A percentile compares a stretch with the other conserved stretches of the same genome.
Evolutionary conservation across 2,888 invertebrate genomes (phyloP).

Genomic region (Ypsolopha scabrella): DNA sequence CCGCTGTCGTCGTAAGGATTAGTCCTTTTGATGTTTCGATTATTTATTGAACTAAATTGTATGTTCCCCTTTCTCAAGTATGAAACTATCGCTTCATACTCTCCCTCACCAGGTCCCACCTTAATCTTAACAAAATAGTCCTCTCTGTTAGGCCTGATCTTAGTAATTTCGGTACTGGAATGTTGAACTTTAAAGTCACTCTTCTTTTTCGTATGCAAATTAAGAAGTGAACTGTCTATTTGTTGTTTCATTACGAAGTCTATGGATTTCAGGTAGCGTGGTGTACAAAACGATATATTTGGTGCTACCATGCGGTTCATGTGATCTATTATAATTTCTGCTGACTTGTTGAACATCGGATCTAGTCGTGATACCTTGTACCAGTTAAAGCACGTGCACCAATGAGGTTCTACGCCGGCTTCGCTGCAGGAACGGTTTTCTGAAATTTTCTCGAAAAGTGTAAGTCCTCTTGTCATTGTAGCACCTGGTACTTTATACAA

Average conservation of each 20-base stretch:
- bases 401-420: constrained; percentile 93
- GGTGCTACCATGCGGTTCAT: constrained; percentile 54
- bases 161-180: not conserved
- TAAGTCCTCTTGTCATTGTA: constrained; percentile 22
- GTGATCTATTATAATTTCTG: constrained; percentile 68
- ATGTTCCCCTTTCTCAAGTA: not conserved
- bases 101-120: not conserved
- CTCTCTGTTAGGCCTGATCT: not conserved
- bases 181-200: not conserved
- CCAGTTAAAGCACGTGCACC: constrained; percentile 97
- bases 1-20: not conserved
- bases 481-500: constrained; percentile 53
- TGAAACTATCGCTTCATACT: not conserved
- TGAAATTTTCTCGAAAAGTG: constrained; percentile 67
- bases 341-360: constrained; percentile 59
- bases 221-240: not conserved
- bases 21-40: too few species aligned
- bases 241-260: not conserved
- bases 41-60: not conserved
- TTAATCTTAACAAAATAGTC: not conserved
- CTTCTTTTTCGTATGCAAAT: not conserved
- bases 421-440: constrained; percentile 82
- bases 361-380: constrained; percentile 65
- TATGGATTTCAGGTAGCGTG: not conserved
- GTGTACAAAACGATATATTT: not conserved